These are phyloP conservation scores for Scelioninae gen. 1 DNA, from an alignment of 2,888 invertebrate species.

Conservation along the genomic window DNA sequence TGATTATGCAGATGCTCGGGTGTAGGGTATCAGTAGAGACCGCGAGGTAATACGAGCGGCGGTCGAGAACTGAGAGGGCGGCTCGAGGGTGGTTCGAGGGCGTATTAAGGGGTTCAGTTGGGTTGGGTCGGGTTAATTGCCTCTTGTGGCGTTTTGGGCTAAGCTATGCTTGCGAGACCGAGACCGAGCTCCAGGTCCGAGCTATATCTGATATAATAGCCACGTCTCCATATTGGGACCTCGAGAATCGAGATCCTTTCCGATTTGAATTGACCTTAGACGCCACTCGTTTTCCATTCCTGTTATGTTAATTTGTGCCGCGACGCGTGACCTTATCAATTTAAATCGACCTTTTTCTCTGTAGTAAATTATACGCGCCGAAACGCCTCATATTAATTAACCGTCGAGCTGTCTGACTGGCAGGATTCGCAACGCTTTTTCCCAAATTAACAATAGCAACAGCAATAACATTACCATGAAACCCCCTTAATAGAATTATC, in stretches of 20 bases:
- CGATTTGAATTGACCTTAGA: constrained; percentile 79
- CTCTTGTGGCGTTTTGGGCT: constrained; percentile 81
- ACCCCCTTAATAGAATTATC: constrained; percentile 17
- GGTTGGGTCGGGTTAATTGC: constrained; percentile 73
- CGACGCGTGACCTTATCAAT: constrained; percentile 71
- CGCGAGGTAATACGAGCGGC: too few relatives aligned
- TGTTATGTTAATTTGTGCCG: constrained; percentile 77
- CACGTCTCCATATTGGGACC: constrained; percentile 73
- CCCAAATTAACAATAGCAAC: constrained; percentile 15
- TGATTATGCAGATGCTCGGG: too few relatives aligned
- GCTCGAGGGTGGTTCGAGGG: too few relatives aligned
- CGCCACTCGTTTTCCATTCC: constrained; percentile 72
- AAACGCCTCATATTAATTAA: too few relatives aligned
- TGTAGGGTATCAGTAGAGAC: too few relatives aligned
- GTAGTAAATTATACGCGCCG: constrained; percentile 26
- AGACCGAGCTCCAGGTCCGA: constrained; percentile 44
- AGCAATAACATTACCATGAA: too few relatives aligned
- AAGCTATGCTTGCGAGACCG: constrained; percentile 76
- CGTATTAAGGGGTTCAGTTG: too few relatives aligned
- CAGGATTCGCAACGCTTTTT: constrained; percentile 10
- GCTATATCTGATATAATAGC: constrained; percentile 68
- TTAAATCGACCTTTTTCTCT: constrained; percentile 40
- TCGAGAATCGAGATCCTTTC: constrained; percentile 75
- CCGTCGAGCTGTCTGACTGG: too few relatives aligned
- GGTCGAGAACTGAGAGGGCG: too few relatives aligned